Conservation (phyloP, 1,140 invertebrate species). For the Eurosta solidaginis region DNA sequence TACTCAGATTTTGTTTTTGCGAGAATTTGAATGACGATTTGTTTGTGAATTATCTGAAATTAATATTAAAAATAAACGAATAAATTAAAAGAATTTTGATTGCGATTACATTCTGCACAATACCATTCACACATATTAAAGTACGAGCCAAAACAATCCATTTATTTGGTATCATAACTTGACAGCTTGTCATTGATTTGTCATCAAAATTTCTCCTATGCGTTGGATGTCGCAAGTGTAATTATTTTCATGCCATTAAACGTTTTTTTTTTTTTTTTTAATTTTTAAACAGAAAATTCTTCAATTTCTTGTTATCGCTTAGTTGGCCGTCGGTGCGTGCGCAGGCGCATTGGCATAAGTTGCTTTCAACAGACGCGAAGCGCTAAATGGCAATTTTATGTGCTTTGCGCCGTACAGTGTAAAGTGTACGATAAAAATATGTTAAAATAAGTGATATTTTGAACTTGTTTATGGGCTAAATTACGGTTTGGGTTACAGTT, state of each 20-base stretch:
- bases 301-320: background rate
- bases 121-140: background rate
- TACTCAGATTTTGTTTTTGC: too few relatives aligned
- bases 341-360: background rate
- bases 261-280: background rate
- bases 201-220: slow-evolving; percentile 17
- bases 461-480: too few relatives aligned
- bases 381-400: background rate
- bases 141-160: background rate
- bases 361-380: background rate
- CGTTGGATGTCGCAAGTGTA: background rate
- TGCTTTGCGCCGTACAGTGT: background rate
- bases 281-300: background rate
- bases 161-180: background rate
- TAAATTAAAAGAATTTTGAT: too few relatives aligned
- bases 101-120: too few relatives aligned
- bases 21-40: too few relatives aligned
- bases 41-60: too few relatives aligned
- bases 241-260: background rate
- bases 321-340: background rate
- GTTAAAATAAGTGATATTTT: too few relatives aligned
- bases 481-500: too few relatives aligned
- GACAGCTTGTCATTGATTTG: background rate
- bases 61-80: too few relatives aligned
- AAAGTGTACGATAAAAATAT: too few relatives aligned